These are phyloP conservation scores for Eupithecia subumbrata DNA, from an alignment of 2,888 invertebrate species.

Conservation along the genomic window DNA sequence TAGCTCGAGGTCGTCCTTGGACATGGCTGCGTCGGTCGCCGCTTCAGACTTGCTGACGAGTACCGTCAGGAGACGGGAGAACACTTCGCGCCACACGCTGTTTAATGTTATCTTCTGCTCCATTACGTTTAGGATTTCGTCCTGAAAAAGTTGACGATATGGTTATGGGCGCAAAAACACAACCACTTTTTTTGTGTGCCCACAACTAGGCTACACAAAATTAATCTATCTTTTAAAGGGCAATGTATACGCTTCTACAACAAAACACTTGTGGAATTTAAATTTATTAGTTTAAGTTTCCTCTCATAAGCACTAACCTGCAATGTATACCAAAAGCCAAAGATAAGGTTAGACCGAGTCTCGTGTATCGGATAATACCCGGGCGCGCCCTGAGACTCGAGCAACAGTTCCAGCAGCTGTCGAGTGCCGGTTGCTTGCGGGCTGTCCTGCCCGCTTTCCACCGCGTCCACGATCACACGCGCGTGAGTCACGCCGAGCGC, in stretches of 20 bases:
- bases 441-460: conserved; percentile 56
- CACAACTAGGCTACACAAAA: too few relatives aligned
- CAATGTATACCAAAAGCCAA: conserved; percentile 96
- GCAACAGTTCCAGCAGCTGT: conserved; percentile 87
- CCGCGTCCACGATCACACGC: conserved; percentile 64
- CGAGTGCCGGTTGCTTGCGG: conserved; percentile 50
- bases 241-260: too few relatives aligned
- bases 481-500: conserved; percentile 89
- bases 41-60: conserved; percentile 92
- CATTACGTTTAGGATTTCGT: conserved; percentile 83
- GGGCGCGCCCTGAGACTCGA: conserved; percentile 90
- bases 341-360: conserved; percentile 91
- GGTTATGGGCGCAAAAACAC: too few relatives aligned
- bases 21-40: conserved; percentile 85
- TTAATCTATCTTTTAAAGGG: too few relatives aligned
- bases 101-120: conserved; percentile 64
- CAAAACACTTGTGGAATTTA: too few relatives aligned
- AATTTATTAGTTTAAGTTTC: too few relatives aligned
- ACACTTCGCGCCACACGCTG: conserved; percentile 88
- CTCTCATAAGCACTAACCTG: conserved; percentile 84
- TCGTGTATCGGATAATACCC: conserved; percentile 96
- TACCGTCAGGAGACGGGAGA: conserved; percentile 89
- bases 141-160: conserved; percentile 66
- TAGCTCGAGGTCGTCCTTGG: conserved; percentile 91
- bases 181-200: too few relatives aligned